phyloP scores from a whole-genome alignment of 2,888 invertebrate genomes.

The Pseudococcus longispinus region DNA sequence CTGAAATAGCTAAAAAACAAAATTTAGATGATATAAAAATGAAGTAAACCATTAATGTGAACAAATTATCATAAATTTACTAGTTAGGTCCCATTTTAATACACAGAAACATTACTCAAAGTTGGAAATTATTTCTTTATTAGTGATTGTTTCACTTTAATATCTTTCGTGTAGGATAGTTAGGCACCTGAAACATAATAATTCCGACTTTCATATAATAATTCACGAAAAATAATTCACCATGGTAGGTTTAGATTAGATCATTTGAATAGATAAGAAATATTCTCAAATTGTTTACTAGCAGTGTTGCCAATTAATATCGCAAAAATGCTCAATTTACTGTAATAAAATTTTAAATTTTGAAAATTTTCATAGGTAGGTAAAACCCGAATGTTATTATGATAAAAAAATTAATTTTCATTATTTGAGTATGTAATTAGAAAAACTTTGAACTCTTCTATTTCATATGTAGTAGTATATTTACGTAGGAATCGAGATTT shows the following conservation, averaged over 20 bases:
- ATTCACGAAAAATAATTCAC: not conserved
- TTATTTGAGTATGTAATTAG: not conserved
- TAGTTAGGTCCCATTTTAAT: not conserved
- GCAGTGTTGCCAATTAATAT: not conserved
- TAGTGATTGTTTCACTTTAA: not conserved
- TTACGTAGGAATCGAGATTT: not conserved
- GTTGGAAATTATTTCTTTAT: not conserved
- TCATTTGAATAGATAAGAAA: not conserved
- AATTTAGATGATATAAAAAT: not conserved
- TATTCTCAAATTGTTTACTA: not conserved
- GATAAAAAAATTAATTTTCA: no score
- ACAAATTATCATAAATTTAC: not conserved
- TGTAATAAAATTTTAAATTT: no score
- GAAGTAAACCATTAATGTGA: no score
- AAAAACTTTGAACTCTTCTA: not conserved
- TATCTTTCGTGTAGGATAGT: not conserved
- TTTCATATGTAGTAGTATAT: not conserved
- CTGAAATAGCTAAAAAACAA: not conserved
- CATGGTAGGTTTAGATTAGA: not conserved
- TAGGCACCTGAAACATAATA: not conserved
- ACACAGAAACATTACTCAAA: not conserved
- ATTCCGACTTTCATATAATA: not conserved
- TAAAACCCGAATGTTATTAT: no score
- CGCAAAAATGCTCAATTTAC: no score
- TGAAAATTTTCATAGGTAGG: no score